These are phyloP conservation scores for Jordanella pulchra DNA, from an alignment of 2,797 vertebrate genomes.

Conservation along the genomic window DNA sequence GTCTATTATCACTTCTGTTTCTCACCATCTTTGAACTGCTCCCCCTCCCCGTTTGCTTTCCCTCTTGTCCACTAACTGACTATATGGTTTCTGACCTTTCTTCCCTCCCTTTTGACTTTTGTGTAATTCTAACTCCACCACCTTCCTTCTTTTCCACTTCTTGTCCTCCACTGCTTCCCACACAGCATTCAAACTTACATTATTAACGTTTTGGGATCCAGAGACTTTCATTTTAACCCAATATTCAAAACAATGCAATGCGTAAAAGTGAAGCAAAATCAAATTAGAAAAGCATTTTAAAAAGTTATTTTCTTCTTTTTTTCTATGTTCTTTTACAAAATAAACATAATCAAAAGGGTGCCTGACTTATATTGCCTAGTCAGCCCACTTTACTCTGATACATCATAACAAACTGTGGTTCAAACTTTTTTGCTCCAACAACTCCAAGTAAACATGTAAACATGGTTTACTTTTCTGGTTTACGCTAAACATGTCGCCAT, in stretches of 20 bases:
- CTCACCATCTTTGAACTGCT: slow-evolving; percentile 52
- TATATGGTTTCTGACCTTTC: slow-evolving; percentile 71
- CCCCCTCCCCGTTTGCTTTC: slow-evolving; percentile 53
- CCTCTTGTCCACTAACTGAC: slow-evolving; percentile 65
- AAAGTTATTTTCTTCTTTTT: no score
- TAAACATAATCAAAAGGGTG: neutral
- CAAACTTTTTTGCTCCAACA: neutral
- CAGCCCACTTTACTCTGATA: neutral
- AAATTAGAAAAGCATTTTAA: neutral
- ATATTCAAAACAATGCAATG: neutral
- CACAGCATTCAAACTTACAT: slow-evolving; percentile 12
- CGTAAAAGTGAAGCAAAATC: no score
- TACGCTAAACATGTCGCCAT: neutral
- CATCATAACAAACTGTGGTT: neutral
- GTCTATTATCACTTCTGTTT: slow-evolving; percentile 60
- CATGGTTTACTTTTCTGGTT: neutral
- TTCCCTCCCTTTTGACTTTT: slow-evolving; percentile 74
- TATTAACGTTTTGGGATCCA: neutral
- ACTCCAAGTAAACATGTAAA: neutral
- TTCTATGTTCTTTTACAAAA: neutral
- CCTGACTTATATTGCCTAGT: neutral
- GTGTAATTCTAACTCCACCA: slow-evolving; percentile 55
- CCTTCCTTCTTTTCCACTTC: slow-evolving; percentile 46
- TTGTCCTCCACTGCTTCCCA: slow-evolving; percentile 36
- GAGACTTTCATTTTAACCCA: neutral